These are phyloP conservation scores for Aproaerema taeniolella DNA, from an alignment of 2,888 invertebrate genomes.

Conservation along the genomic window DNA sequence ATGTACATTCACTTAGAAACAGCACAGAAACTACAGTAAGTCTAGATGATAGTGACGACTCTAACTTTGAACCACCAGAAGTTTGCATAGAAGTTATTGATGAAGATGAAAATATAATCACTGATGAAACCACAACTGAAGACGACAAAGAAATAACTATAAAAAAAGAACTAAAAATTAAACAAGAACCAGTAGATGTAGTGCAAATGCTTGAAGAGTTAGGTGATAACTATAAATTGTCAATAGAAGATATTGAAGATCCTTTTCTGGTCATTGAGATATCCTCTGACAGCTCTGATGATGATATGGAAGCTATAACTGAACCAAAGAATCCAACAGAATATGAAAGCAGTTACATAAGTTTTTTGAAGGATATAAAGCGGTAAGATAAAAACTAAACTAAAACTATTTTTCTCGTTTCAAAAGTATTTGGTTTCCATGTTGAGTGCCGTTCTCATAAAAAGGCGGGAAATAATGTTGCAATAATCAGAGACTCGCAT, in stretches of 20 bases:
- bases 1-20: too few relatives aligned
- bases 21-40: neutral
- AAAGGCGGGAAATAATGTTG: too few relatives aligned
- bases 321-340: too few relatives aligned
- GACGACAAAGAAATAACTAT: conserved; percentile 17
- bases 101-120: conserved; percentile 4
- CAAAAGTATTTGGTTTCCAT: too few relatives aligned
- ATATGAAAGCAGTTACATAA: too few relatives aligned
- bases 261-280: conserved; percentile 51
- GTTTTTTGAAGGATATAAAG: too few relatives aligned
- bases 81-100: conserved; percentile 1
- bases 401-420: too few relatives aligned
- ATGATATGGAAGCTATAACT: conserved; percentile 27
- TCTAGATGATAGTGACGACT: conserved; percentile 1
- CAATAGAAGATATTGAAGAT: conserved; percentile 43
- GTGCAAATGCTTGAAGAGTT: conserved; percentile 30
- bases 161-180: conserved; percentile 18
- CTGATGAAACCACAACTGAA: neutral
- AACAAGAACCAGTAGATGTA: conserved; percentile 26
- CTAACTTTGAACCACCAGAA: conserved; percentile 5
- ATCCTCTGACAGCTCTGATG: conserved; percentile 47
- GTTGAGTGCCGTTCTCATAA: too few relatives aligned
- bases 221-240: conserved; percentile 34
- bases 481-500: too few relatives aligned
- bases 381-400: conserved; percentile 23